Conservation (phyloP, 35 echinoderm and acorn worm species). For the Ophioderma brevispina region DNA sequence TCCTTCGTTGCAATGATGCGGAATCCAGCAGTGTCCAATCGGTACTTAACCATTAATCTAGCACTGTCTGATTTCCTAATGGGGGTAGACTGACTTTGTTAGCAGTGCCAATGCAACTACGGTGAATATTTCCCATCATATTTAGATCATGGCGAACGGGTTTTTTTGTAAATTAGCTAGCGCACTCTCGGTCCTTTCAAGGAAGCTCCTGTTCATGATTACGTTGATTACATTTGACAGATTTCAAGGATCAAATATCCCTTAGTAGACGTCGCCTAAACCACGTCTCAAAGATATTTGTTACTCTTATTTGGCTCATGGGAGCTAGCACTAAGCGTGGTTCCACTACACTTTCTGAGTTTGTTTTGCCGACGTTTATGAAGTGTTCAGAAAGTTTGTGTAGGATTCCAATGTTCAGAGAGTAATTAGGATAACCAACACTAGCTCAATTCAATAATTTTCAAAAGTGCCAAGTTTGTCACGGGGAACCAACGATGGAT, state of each 20-base stretch:
- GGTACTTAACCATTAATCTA: background rate
- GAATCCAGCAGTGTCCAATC: background rate
- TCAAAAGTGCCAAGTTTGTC: too few species aligned
- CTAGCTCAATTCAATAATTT: background rate
- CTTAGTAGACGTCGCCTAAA: background rate
- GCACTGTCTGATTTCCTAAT: background rate
- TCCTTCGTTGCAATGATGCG: background rate
- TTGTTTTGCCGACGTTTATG: background rate
- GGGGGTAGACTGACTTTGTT: background rate
- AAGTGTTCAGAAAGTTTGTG: background rate
- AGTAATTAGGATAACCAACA: background rate
- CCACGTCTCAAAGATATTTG: background rate
- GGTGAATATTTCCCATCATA: background rate
- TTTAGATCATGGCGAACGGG: background rate
- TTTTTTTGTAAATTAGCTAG: background rate
- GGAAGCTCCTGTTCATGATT: background rate
- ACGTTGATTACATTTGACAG: background rate
- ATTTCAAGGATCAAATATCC: background rate
- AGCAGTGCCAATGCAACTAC: background rate
- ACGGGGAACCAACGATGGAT: background rate
- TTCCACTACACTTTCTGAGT: background rate
- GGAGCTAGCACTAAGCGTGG: background rate
- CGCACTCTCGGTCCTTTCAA: background rate
- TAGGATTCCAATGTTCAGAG: background rate
- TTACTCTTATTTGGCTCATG: background rate